Evolutionary conservation across 2,797 vertebrate genomes (phyloP).

Genomic region (Ceryle rudis): DNA sequence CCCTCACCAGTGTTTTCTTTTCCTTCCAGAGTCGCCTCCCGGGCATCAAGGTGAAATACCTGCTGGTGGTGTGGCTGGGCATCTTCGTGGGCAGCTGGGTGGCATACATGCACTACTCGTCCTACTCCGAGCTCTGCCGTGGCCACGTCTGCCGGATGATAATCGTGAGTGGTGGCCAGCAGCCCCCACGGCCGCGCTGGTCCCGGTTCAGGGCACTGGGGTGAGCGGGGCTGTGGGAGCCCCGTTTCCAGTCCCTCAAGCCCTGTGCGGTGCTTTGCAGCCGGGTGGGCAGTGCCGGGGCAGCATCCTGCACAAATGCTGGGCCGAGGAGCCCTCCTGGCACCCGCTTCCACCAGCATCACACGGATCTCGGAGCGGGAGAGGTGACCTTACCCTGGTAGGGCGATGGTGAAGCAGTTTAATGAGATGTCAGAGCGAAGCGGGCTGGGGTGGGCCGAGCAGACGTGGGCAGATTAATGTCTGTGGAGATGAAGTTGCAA

Average conservation of each 20-base stretch:
- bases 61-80: conserved; percentile 93
- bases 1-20: not conserved
- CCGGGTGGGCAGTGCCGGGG: not conserved
- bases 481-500: not conserved
- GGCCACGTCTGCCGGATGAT: conserved; percentile 92
- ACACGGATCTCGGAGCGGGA: fast-evolving
- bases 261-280: not conserved
- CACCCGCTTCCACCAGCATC: not conserved
- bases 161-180: conserved; percentile 86
- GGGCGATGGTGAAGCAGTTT: fast-evolving
- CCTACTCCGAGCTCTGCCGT: conserved; percentile 92
- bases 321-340: not conserved
- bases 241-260: not conserved
- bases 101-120: conserved; percentile 93
- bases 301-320: not conserved
- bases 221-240: fast-evolving
- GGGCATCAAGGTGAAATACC: conserved; percentile 92
- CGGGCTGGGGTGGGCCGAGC: not conserved
- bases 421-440: not conserved
- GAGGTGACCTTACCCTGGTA: conserved; percentile 11
- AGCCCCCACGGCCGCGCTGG: fast-evolving
- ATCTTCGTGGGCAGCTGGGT: conserved; percentile 94
- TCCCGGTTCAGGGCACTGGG: fast-evolving
- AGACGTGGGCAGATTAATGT: not conserved
- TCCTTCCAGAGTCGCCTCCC: conserved; percentile 87